phyloP scores from a whole-genome alignment of 2,113 vertebrate genomes.

The Cyanoramphus novaezelandiae region DNA sequence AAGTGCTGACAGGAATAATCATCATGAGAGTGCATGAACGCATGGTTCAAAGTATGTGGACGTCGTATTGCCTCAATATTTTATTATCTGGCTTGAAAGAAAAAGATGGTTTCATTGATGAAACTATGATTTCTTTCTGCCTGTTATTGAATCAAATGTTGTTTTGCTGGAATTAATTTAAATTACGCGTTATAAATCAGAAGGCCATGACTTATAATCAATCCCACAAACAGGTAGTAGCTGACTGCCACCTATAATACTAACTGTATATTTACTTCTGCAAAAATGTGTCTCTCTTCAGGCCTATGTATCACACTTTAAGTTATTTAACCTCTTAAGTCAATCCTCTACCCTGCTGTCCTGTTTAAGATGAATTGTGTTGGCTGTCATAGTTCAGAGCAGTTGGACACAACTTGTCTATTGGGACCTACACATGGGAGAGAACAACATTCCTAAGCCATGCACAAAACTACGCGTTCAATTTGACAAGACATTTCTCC shows the following conservation, averaged over 20 bases:
- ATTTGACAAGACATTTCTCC: neutral
- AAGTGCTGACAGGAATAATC: neutral
- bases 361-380: neutral
- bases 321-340: neutral
- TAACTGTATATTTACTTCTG: neutral
- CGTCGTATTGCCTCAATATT: neutral
- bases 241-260: neutral
- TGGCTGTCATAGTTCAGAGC: neutral
- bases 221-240: neutral
- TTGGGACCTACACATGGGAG: neutral
- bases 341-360: neutral
- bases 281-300: neutral
- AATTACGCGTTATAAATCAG: neutral
- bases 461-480: neutral
- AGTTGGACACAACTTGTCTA: neutral
- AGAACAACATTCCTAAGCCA: neutral
- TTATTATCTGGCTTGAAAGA: neutral
- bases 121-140: neutral
- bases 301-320: neutral
- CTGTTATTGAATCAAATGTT: neutral
- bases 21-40: accelerated
- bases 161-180: neutral
- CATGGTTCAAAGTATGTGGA: neutral
- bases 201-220: neutral
- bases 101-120: neutral